Conservation (phyloP, 2,113 vertebrate species). For the Australoheros scitulus region DNA sequence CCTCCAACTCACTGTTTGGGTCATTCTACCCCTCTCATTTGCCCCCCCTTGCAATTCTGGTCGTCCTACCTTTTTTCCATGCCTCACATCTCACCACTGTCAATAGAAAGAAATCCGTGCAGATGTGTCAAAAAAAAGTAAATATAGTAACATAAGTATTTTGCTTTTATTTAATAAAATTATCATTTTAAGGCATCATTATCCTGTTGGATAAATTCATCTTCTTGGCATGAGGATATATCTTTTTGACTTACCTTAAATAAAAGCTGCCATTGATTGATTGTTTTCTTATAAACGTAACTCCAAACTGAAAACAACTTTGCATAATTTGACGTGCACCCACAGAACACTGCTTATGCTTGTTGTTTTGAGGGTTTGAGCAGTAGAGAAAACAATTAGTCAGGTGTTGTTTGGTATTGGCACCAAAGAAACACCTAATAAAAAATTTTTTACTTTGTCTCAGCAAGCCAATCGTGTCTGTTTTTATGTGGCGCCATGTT, state of each 20-base stretch:
- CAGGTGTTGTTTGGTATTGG: not conserved
- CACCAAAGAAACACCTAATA: not conserved
- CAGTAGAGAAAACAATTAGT: not conserved
- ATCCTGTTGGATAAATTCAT: not conserved
- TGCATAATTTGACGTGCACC: not conserved
- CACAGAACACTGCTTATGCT: not conserved
- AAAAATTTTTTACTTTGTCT: constrained; percentile 5
- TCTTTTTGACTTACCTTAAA: constrained; percentile 8
- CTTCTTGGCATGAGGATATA: constrained; percentile 1
- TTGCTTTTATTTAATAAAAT: not conserved
- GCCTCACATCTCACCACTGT: not conserved
- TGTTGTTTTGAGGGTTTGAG: not conserved
- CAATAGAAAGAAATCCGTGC: not conserved
- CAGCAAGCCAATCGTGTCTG: not conserved
- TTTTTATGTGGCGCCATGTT: constrained; percentile 42
- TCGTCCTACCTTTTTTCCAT: not conserved
- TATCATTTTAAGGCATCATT: not conserved
- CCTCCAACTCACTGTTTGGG: not conserved
- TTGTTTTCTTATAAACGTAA: not conserved
- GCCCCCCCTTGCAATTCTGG: not conserved
- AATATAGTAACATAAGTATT: not conserved
- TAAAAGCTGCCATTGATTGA: constrained; percentile 10
- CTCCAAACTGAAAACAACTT: not conserved
- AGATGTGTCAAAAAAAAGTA: not conserved
- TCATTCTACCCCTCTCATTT: not conserved